These are phyloP conservation scores for Trimorus sp. DNA, from an alignment of 2,888 invertebrate genomes.

Conservation along the genomic window DNA sequence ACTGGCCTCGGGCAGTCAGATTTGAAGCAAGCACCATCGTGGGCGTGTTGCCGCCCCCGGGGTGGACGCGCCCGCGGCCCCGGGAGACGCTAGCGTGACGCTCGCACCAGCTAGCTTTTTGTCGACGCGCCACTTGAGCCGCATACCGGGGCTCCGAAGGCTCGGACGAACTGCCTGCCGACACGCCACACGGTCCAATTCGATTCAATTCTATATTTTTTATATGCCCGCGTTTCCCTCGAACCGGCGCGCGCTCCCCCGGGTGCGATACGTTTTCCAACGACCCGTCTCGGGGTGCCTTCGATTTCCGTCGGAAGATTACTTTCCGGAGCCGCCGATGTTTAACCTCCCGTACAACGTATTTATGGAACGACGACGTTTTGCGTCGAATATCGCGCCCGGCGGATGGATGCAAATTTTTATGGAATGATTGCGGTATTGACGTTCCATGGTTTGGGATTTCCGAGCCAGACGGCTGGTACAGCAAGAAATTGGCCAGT, in stretches of 20 bases:
- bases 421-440: constrained; percentile 23
- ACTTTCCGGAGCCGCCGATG: constrained; percentile 52
- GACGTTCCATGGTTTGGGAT: constrained; percentile 20
- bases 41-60: constrained; percentile 74
- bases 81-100: constrained; percentile 70
- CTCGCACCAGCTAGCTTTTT: constrained; percentile 34
- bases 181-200: constrained; percentile 78
- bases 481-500: too few relatives aligned
- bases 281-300: constrained; percentile 75
- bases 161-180: constrained; percentile 77
- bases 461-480: not conserved
- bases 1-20: constrained; percentile 73
- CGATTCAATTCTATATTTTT: constrained; percentile 74
- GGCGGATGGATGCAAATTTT: constrained; percentile 49
- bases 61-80: constrained; percentile 76
- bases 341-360: constrained; percentile 45
- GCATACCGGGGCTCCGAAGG: constrained; percentile 71
- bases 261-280: constrained; percentile 79
- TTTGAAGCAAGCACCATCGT: constrained; percentile 76
- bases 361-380: constrained; percentile 49
- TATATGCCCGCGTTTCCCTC: constrained; percentile 60
- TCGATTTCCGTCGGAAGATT: constrained; percentile 69
- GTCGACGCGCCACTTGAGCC: constrained; percentile 67
- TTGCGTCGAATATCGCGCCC: constrained; percentile 38
- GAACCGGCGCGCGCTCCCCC: constrained; percentile 71